These are phyloP conservation scores for Turnix velox DNA, from an alignment of 2,113 vertebrate species.

Conservation along the genomic window DNA sequence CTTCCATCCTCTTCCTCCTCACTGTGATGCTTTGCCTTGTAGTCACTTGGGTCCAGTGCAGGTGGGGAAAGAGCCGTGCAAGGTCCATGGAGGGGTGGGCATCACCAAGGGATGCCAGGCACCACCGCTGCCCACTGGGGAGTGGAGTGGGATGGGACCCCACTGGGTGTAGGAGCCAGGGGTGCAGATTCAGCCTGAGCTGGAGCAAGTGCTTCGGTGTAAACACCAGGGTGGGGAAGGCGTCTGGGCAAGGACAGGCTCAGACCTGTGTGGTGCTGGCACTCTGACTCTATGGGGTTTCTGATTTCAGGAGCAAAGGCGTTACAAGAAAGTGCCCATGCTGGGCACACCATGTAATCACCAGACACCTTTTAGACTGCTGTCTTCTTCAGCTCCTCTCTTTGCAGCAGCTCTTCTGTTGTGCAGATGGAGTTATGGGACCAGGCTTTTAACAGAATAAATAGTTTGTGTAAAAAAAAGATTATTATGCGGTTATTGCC, in stretches of 20 bases:
- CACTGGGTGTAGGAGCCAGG: neutral
- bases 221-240: conserved; percentile 50
- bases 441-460: neutral
- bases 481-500: neutral
- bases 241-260: conserved; percentile 15
- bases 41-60: accelerated
- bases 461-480: neutral
- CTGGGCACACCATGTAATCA: neutral
- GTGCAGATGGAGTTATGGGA: neutral
- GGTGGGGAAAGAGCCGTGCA: accelerated
- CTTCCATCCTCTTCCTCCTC: neutral
- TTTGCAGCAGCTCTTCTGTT: neutral
- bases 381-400: neutral
- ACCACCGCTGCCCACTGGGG: accelerated
- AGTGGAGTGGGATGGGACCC: accelerated
- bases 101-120: accelerated
- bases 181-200: neutral
- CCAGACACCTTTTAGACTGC: accelerated
- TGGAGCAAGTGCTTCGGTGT: accelerated
- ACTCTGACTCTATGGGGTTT: neutral
- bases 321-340: accelerated
- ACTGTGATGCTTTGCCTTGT: accelerated
- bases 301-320: neutral
- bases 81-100: neutral
- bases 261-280: neutral